These are phyloP conservation scores for Dicaeum eximium DNA, from an alignment of 2,113 vertebrate species.

Conservation along the genomic window DNA sequence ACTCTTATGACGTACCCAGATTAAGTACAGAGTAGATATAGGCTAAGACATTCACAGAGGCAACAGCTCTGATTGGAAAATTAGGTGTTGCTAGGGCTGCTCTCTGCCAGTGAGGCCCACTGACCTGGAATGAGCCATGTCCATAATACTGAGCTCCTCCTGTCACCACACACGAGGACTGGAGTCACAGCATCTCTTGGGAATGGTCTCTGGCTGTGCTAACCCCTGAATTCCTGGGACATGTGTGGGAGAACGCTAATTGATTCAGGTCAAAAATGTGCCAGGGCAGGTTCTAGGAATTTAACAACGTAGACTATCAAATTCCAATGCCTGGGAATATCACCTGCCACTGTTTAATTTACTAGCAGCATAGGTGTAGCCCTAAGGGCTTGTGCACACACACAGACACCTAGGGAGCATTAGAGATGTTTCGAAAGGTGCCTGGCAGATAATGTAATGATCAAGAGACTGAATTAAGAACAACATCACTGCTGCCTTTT, in stretches of 20 bases:
- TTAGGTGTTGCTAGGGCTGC: not conserved
- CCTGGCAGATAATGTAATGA: not conserved
- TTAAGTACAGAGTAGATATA: not conserved
- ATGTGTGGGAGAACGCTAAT: constrained; percentile 39
- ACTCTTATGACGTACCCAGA: not conserved
- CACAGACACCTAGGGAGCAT: not conserved
- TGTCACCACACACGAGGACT: not conserved
- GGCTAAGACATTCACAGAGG: not conserved
- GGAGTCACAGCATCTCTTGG: not conserved
- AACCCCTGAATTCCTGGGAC: not conserved
- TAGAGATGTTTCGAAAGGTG: not conserved
- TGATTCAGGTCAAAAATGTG: constrained; percentile 51
- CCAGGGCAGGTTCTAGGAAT: constrained; percentile 58
- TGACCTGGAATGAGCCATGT: not conserved
- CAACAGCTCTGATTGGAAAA: not conserved
- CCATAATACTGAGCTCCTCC: not conserved
- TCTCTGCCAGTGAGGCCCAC: not conserved
- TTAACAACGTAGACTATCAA: constrained; percentile 29
- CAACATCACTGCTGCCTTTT: not conserved
- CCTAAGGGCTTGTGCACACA: constrained; percentile 3
- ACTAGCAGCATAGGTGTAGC: constrained; percentile 37
- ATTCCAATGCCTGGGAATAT: constrained; percentile 54
- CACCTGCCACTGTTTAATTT: constrained; percentile 41
- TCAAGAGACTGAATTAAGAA: not conserved
- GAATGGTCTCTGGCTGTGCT: constrained; percentile 5